These are phyloP conservation scores for Myzus persicae DNA, from an alignment of 1,140 invertebrate species.

Conservation along the genomic window DNA sequence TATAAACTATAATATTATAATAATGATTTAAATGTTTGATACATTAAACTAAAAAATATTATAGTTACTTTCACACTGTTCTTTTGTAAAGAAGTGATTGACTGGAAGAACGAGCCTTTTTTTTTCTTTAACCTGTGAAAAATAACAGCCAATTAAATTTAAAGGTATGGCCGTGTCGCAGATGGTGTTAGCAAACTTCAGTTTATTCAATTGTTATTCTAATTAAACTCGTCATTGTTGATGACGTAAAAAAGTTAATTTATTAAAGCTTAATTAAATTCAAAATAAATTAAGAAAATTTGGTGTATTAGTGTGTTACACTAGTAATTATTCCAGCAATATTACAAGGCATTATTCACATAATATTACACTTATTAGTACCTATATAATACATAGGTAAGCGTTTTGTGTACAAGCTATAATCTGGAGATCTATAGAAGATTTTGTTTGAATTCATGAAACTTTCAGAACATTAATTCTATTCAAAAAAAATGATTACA, in stretches of 20 bases:
- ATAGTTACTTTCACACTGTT: constrained; percentile 89
- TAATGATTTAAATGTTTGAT: background rate
- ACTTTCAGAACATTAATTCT: background rate
- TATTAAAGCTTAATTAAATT: background rate
- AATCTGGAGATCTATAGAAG: background rate
- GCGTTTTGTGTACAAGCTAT: background rate
- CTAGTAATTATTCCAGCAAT: background rate
- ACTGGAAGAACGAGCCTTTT: constrained; percentile 95
- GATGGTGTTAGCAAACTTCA: background rate
- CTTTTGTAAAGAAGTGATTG: constrained; percentile 93
- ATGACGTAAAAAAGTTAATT: background rate
- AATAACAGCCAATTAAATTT: background rate
- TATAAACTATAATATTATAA: background rate
- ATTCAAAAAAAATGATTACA: too few species aligned
- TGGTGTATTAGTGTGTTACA: background rate
- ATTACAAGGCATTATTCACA: background rate
- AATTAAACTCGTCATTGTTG: background rate
- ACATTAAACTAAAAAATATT: background rate
- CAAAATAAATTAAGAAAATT: background rate
- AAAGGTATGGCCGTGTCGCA: background rate
- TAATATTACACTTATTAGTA: background rate
- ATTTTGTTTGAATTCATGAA: background rate
- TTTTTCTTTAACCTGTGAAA: constrained; percentile 88
- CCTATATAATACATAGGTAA: background rate
- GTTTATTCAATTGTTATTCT: background rate